Conservation (phyloP, 2,888 invertebrate species). For the Epistrophe grossulariae region DNA sequence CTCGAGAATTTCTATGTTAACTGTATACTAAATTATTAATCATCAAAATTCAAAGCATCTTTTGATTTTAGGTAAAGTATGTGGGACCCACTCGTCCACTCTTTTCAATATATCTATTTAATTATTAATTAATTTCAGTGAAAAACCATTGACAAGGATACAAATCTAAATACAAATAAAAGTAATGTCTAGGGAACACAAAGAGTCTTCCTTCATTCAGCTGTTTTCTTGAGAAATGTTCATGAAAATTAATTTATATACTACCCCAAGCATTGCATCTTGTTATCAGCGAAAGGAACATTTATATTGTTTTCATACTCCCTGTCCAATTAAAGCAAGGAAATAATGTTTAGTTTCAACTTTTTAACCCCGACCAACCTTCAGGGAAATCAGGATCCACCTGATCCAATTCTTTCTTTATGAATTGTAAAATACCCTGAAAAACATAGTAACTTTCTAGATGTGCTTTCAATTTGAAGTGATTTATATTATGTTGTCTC, state of each 20-base stretch:
- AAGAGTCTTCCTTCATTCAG: too few relatives aligned
- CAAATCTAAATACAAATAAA: too few relatives aligned
- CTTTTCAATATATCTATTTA: too few relatives aligned
- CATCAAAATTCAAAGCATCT: too few relatives aligned
- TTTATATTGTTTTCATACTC: conserved; percentile 3
- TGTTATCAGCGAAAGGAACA: neutral
- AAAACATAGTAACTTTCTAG: neutral
- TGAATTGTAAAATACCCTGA: neutral
- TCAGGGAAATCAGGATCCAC: conserved; percentile 61
- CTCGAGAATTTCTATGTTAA: too few relatives aligned
- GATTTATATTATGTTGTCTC: conserved; percentile 19
- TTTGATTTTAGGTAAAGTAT: too few relatives aligned
- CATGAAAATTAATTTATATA: neutral
- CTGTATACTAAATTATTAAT: too few relatives aligned
- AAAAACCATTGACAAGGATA: too few relatives aligned
- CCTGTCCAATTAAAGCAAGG: conserved; percentile 41
- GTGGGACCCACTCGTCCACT: too few relatives aligned
- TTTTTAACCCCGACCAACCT: conserved; percentile 57
- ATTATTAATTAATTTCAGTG: too few relatives aligned
- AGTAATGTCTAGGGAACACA: too few relatives aligned
- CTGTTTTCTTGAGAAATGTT: neutral
- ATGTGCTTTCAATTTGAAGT: conserved; percentile 25
- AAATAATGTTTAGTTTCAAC: conserved; percentile 36
- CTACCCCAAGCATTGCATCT: neutral
- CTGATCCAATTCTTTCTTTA: conserved; percentile 40